Conservation (phyloP, 2,888 invertebrate genomes). For the Sphaeridia pumilis region DNA sequence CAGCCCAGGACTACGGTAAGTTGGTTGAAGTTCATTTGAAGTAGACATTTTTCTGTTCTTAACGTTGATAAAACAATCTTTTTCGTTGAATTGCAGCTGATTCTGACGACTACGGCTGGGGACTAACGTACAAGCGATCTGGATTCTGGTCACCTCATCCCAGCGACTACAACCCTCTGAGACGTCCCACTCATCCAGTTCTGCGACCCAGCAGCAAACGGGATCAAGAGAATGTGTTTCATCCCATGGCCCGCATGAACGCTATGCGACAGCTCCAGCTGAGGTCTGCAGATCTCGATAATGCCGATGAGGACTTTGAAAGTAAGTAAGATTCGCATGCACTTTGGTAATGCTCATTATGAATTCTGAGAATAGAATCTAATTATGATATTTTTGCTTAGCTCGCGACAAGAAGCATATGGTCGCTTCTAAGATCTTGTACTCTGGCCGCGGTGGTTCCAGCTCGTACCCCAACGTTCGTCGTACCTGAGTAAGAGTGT, state of each 20-base stretch:
- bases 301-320: constrained; percentile 16
- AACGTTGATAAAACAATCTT: too few species aligned
- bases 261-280: constrained; percentile 15
- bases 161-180: constrained; percentile 34
- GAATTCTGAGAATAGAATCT: background rate
- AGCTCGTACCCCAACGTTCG: background rate
- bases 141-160: constrained; percentile 34
- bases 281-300: background rate
- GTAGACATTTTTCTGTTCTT: too few species aligned
- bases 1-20: background rate
- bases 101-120: background rate
- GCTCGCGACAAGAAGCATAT: constrained; percentile 11
- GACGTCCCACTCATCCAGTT: constrained; percentile 27
- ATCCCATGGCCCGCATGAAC: constrained; percentile 23
- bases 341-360: too few species aligned
- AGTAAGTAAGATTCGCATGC: constrained; percentile 16
- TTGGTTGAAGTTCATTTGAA: too few species aligned
- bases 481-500: background rate
- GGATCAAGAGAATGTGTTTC: constrained; percentile 24
- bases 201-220: constrained; percentile 24
- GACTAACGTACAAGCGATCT: constrained; percentile 19
- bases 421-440: constrained; percentile 8
- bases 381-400: background rate
- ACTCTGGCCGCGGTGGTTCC: background rate
- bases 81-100: too few species aligned